These are phyloP conservation scores for Drosophila sp. DNA, from an alignment of 1,140 invertebrate species.

Conservation along the genomic window DNA sequence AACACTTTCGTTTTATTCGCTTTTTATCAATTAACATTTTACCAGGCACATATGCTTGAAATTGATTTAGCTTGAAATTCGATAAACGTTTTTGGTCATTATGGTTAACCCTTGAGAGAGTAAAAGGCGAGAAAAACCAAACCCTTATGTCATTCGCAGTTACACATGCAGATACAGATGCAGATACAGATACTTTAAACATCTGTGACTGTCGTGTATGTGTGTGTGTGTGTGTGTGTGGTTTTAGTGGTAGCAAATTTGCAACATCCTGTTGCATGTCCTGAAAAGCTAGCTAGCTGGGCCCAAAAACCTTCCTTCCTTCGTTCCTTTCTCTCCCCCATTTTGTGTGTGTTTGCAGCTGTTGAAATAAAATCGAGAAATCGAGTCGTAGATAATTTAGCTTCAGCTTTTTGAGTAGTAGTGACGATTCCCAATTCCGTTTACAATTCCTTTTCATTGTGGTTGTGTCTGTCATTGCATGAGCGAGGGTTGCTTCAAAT, in stretches of 20 bases:
- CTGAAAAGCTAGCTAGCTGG: constrained; percentile 17
- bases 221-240: neutral
- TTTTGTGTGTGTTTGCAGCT: constrained; percentile 25
- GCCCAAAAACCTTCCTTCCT: neutral
- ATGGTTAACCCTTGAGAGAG: constrained; percentile 52
- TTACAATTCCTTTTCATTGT: constrained; percentile 44
- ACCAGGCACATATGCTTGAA: constrained; percentile 48
- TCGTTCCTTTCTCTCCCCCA: neutral
- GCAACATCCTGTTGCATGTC: constrained; percentile 72
- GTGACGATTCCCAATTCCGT: constrained; percentile 24
- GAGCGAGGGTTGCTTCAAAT: constrained; percentile 59
- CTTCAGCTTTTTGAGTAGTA: constrained; percentile 20
- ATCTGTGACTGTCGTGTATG: constrained; percentile 43
- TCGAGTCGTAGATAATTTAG: constrained; percentile 15
- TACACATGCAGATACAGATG: neutral
- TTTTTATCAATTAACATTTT: constrained; percentile 17
- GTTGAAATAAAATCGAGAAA: constrained; percentile 20
- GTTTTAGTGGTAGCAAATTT: constrained; percentile 47
- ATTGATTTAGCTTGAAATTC: constrained; percentile 60
- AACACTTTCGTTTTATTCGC: constrained; percentile 3
- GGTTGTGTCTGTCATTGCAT: constrained; percentile 33
- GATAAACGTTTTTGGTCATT: constrained; percentile 54
- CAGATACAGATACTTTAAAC: constrained; percentile 27
- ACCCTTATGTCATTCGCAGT: constrained; percentile 1
- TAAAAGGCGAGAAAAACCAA: constrained; percentile 2